Percentiles rank a stretch among this genome's conserved stretches.
phyloP scores from a whole-genome alignment of 2,888 invertebrate species.

The Apotomis capreana region DNA sequence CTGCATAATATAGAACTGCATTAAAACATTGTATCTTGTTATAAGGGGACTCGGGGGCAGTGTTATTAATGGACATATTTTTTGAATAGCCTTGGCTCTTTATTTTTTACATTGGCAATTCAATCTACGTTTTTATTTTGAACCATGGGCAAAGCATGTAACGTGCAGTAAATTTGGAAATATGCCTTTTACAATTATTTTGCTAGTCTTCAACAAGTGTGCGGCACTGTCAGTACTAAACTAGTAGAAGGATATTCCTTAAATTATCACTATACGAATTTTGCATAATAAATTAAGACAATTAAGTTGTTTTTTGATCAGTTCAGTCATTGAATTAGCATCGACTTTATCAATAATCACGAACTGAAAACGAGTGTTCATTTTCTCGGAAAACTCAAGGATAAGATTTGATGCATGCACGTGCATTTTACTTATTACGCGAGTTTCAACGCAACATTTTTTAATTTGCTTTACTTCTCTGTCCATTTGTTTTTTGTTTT shows the following conservation, averaged over 20 bases:
- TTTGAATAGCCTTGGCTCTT: not conserved
- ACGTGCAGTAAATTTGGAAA: conserved; percentile 7
- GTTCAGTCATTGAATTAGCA: not conserved
- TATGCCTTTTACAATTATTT: not conserved
- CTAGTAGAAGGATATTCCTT: not conserved
- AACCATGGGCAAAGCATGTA: conserved; percentile 4
- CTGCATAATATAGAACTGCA: conserved; percentile 12
- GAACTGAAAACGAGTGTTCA: too few relatives aligned
- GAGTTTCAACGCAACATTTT: not conserved
- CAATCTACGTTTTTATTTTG: conserved; percentile 10
- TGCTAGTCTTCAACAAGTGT: not conserved
- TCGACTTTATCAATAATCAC: not conserved
- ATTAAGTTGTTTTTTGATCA: not conserved
- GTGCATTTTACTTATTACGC: not conserved
- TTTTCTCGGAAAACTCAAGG: too few relatives aligned
- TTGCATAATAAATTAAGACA: not conserved
- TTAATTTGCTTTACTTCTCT: not conserved
- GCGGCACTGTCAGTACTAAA: conserved; percentile 2
- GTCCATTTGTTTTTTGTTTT: too few relatives aligned
- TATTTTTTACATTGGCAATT: conserved; percentile 3
- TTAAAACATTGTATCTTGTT: not conserved
- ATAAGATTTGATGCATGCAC: too few relatives aligned
- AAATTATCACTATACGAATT: not conserved
- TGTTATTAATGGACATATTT: conserved; percentile 3
- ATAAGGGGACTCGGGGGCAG: conserved; percentile 2